Base-by-base conservation (phyloP, 1,140 invertebrate genomes). In the Phocides pigmalion region DNA sequence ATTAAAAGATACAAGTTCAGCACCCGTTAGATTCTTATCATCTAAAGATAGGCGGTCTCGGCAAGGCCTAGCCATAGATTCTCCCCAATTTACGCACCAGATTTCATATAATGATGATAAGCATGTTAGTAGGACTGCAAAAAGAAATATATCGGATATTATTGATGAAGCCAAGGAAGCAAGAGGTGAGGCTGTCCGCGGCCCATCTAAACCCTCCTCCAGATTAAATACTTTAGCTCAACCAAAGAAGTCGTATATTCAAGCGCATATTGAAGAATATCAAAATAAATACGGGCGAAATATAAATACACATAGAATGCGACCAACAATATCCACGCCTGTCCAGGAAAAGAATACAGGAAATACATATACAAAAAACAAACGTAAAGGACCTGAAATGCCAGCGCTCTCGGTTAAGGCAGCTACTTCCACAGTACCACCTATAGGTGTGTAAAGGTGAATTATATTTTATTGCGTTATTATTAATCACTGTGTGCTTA, bases 361-460 rank as follows among this genome's bases (percentile, higher is more conserved):
- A 19, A 53, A 37, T 56, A 28, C 44, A 6, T 74, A 62, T n/a
- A 15, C 12, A 75, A 73, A 9, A 66, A 66, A 61, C 39, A 74
- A 68, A 54, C 69, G 67, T 37, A 66, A 19, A 59, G 49, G 12
- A 0, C 9, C 44, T 1, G 80, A 77, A 9, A 56, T 39, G 3
- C 17, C 62, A 1, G 0, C 54, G 11, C 15, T 42, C n/a, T 19
- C 74, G 22, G 12, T 39, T 17, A 76, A 76, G 19, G 54, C 53
- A 22, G 15, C 49, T 0, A 20, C 58, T 50, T 49, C 68, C 5
- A 12, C 66, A 22, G 58, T 62, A 62, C 53, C 74, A 35, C 63
- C 73, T 67, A 62, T 76, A 89, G 86, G 86, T 89, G 80, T 80
- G 84, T 89, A 87, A 89, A 89, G 83, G 83, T 89, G 84, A 85